Conservation (phyloP, 2,888 invertebrate genomes). For the Pimpla rufipes region DNA sequence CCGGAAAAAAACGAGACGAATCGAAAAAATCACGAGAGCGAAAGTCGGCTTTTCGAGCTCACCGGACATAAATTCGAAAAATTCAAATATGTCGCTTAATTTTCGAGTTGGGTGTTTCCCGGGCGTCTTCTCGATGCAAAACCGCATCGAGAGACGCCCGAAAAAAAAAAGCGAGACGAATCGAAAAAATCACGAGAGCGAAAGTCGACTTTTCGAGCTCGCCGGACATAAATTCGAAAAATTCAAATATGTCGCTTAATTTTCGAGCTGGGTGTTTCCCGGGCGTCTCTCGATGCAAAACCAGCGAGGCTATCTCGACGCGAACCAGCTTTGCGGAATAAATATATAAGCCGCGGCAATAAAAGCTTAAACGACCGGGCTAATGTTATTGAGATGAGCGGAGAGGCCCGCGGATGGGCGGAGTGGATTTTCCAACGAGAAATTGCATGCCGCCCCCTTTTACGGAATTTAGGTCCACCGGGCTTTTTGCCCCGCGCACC, state of each 20-base stretch:
- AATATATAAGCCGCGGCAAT: conserved; percentile 76
- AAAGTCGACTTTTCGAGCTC: no score
- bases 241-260: not conserved
- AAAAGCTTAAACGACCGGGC: conserved; percentile 81
- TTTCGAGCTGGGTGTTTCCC: not conserved
- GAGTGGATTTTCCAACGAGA: conserved; percentile 77
- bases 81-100: no score
- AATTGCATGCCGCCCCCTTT: conserved; percentile 79
- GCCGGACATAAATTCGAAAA: no score
- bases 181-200: no score
- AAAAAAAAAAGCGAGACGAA: no score
- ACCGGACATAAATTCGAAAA: no score
- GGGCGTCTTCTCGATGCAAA: no score
- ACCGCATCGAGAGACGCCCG: no score
- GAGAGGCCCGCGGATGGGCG: conserved; percentile 73
- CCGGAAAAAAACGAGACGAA: no score
- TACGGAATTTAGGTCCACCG: conserved; percentile 75
- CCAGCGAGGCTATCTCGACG: conserved; percentile 4
- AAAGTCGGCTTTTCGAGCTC: not conserved
- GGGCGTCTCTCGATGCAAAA: conserved; percentile 38
- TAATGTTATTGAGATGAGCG: conserved; percentile 84
- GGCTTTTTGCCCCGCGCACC: conserved; percentile 60
- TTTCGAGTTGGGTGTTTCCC: no score
- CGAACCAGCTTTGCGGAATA: conserved; percentile 67
- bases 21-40: conserved; percentile 14